phyloP scores from a whole-genome alignment of 2,888 invertebrate species.

The Danaus chrysippus region DNA sequence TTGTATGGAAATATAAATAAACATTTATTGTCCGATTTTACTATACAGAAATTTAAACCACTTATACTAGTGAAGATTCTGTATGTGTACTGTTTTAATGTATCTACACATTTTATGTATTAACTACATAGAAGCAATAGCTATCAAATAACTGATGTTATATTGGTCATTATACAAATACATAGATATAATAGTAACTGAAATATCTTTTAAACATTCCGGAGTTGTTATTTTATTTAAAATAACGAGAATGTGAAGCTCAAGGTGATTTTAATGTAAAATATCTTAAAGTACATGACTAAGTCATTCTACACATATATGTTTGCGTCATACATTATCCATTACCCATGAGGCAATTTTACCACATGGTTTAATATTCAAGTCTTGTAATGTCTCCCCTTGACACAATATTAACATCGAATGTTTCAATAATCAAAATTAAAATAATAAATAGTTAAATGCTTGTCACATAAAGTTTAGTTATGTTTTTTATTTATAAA shows the following conservation, averaged over 20 bases:
- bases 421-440: conserved; percentile 30
- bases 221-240: not conserved
- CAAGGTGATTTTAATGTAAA: conserved; percentile 23
- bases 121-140: no score
- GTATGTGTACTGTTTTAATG: no score
- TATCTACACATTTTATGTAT: no score
- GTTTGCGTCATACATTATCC: conserved; percentile 47
- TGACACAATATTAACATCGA: conserved; percentile 54
- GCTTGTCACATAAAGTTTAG: no score
- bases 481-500: no score
- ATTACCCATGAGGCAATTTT: conserved; percentile 52
- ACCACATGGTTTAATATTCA: conserved; percentile 57
- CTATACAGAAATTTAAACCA: no score
- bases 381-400: conserved; percentile 47
- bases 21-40: no score
- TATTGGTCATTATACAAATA: no score
- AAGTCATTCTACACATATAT: conserved; percentile 7
- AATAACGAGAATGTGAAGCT: not conserved
- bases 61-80: no score
- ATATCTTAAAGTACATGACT: conserved; percentile 20
- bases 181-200: no score
- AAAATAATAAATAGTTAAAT: not conserved
- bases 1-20: no score
- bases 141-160: no score
- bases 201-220: not conserved